Evolutionary conservation across 2,797 vertebrate genomes (phyloP), one percentile per base, ranked within the genome.

Genomic region (Malacoctenus gilli): DNA sequence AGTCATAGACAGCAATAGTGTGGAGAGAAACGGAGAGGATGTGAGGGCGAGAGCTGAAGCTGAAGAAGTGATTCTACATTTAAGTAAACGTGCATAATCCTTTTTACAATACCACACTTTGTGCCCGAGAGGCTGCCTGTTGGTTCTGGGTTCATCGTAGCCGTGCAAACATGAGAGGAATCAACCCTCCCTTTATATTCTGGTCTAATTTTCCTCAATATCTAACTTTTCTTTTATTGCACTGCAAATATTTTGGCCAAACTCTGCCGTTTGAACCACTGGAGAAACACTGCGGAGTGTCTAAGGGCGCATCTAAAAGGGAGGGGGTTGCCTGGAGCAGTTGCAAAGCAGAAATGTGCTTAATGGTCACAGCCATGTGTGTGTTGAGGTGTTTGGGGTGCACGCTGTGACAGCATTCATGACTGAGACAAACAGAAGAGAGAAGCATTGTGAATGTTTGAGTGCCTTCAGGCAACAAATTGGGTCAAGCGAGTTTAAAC

Each of bases 221-320:
- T 22, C 46, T 12, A 60, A 51, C 25, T 28, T 6, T 28, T 28
- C 25, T 28, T n/a, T 28, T 42, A n/a, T 55, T 44, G 77, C 66
- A 59, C 71, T 72, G 76, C 73, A 53, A 82, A 84, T 86, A 85
- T 83, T 90, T 72, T 80, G 77, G 78, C 76, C 38, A 69, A 75
- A 88, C 48, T 64, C 77, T 79, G 80, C 83, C 65, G 0, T 79
- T 81, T 76, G 77, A 89, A 84, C 71, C 37, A 43, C 72, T 65
- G 61, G 44, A 80, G 77, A 80, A 83, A 70, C 44, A 69, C 43
- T 38, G 61, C 49, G 47, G 42, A 21, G 46, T 47, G 40, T 40
- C 39, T 61, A 58, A 48, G 55, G n/a, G 23, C 59, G 49, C 16
- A 46, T 34, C 39, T 20, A 3, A 40, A n/a, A 18, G 20, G 16